Evolutionary conservation across 2,888 invertebrate genomes (phyloP), one percentile per base, ranked within the genome.

Genomic region (Cyrtodaria siliqua): DNA sequence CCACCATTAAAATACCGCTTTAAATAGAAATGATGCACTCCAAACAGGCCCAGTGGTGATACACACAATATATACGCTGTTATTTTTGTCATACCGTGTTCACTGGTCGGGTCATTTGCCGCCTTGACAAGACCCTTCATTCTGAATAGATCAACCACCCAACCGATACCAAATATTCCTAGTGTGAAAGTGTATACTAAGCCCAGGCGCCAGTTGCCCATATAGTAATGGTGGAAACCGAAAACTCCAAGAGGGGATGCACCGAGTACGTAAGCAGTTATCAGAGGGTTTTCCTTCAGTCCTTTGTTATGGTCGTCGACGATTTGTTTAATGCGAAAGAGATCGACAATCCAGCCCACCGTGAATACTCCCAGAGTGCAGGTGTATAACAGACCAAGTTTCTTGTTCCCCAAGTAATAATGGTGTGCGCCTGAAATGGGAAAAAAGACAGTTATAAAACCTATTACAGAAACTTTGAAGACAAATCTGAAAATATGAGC

Each of bases 281-380:
- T 67, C 9, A 80, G 66, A 20, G 80, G 76, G 27, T 69, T 69
- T 44, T 75, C 76, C 53, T 83, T 68, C 24, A 67, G 18, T 1
- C 72, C 78, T 14, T 70, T 69, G 64, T 87, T 88, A 16, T 81
- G 71, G 8, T 87, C 62, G 18, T 73, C 67, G n/a, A 87, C 85
- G 6, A 89, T 72, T 23, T 70, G 47, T 6, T 83, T 80, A n/a
- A 87, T 72, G 20, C 90, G 75, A 42, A 77, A 83, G 16, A 77
- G 44, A 23, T 83, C 83, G 14, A 82, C 71, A 0, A 90, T 38
- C 86, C 86, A 90, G 18, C 89, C 88, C 8, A 87, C 49, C 18
- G 86, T 86, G 16, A 85, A 63, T 2, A 67, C 38, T 1, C 86
- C 88, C n/a, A 83, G 63, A 4, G 88, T 87, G 26, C 80, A 83